Evolutionary conservation across 2,113 vertebrate species (phyloP), one percentile per base, ranked within the genome.

Genomic region (Misgurnus anguillicaudatus): DNA sequence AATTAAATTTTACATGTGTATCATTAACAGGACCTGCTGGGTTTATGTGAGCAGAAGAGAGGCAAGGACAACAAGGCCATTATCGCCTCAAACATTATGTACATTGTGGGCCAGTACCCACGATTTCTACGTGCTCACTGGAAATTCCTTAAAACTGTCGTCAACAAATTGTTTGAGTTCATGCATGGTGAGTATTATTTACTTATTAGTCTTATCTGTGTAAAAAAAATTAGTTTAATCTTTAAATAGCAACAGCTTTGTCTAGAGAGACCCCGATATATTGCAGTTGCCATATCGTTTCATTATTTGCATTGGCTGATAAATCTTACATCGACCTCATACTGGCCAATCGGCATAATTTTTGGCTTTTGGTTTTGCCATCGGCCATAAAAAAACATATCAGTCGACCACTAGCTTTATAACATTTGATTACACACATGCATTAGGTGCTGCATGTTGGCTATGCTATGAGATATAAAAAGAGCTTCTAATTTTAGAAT

Each of bases 41-140:
- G 97, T 86, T 95, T 99, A 68, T 99, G 98, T 83, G 98, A 99
- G 89, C 97, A 99, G 89, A 99, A 99, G 85, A 93, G 98, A 92
- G 98, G 98, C 31, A 99, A 99, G 89, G 98, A 99, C 92, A 99
- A 99, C 87, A 99, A 99, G 93, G 98, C 98, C 86, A 99, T 99
- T 89, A 99, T 99, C 67, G 98, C 98, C 84, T 99, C 98, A 80
- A 99, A 99, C 92, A 99, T 99, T 85, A 99, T 99, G 98, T 99
- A 99, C 72, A 99, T 99, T 81, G 98, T 99, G 78, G 98, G 98
- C 85, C 97, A 99, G 89, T 99, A 99, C 87, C 97, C 98, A 75
- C 93, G 98, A 9, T 99, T 99, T 85, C 92, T 99, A 88, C 93
- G 98, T 90, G 98, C 97, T 75, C 98, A 99, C 85, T 99, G 97